Conservation (phyloP, 2,888 invertebrate genomes). For the Drosophila hawaiiensis region DNA sequence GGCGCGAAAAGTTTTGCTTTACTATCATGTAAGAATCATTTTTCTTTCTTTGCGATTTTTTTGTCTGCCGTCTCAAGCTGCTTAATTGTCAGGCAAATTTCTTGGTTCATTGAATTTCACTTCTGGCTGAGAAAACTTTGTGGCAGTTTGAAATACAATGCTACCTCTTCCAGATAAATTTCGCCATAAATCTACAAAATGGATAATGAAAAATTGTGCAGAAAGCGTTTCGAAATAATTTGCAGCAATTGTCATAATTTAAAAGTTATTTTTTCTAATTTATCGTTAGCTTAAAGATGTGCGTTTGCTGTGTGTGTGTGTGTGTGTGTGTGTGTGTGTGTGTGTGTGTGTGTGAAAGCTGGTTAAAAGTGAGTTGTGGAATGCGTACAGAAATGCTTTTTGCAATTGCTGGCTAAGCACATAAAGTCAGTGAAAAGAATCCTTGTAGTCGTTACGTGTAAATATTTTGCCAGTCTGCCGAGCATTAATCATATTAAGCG, state of each 20-base stretch:
- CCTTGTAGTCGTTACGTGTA: slow-evolving; percentile 59
- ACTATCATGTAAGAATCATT: slow-evolving; percentile 61
- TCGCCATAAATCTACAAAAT: slow-evolving; percentile 30
- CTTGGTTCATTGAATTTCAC: slow-evolving; percentile 68
- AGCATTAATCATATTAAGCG: slow-evolving; percentile 76
- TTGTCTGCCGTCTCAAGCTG: slow-evolving; percentile 60
- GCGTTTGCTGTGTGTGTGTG: background rate
- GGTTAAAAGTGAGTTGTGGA: slow-evolving; percentile 26
- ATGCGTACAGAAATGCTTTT: slow-evolving; percentile 27
- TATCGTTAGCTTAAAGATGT: background rate
- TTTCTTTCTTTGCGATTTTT: background rate
- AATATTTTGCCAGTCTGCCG: slow-evolving; percentile 65
- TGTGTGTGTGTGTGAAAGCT: slow-evolving; percentile 22
- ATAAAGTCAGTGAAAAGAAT: slow-evolving; percentile 31
- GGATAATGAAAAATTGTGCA: slow-evolving; percentile 7
- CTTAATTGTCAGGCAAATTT: slow-evolving; percentile 73
- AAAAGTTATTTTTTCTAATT: slow-evolving; percentile 2
- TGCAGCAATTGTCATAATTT: slow-evolving; percentile 9
- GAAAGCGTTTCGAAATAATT: slow-evolving; percentile 6
- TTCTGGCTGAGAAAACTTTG: slow-evolving; percentile 48
- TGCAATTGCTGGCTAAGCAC: slow-evolving; percentile 34
- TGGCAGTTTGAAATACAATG: slow-evolving; percentile 30
- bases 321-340: slow-evolving; percentile 6
- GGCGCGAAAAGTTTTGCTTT: slow-evolving; percentile 65
- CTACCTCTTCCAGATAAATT: slow-evolving; percentile 26